Evolutionary conservation across 2,113 vertebrate genomes (phyloP).

Genomic region (Urocynchramus pylzowi): DNA sequence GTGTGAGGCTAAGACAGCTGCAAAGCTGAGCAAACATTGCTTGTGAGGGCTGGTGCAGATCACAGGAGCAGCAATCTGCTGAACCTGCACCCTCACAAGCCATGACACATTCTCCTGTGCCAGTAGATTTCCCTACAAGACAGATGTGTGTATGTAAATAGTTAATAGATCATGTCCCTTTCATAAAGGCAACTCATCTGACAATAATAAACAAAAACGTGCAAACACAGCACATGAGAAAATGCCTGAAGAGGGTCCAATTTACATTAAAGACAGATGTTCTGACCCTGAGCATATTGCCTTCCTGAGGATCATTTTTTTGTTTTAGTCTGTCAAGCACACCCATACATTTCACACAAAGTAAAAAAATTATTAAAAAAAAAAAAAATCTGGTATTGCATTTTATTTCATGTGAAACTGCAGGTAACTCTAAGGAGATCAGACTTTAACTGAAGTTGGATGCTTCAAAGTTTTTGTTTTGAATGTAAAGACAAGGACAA

Average conservation of each 20-base stretch:
- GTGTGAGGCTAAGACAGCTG: neutral
- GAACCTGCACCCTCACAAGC: neutral
- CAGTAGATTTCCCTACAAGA: neutral
- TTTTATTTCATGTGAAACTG: neutral
- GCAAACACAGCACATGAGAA: neutral
- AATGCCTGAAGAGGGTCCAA: neutral
- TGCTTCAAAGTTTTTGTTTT: neutral
- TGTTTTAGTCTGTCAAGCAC: neutral
- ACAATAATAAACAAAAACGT: neutral
- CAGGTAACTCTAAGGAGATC: neutral
- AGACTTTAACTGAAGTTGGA: neutral
- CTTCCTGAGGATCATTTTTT: neutral
- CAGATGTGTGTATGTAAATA: conserved; percentile 4
- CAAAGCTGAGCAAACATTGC: neutral
- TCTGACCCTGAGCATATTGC: neutral
- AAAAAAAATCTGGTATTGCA: neutral
- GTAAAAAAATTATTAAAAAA: neutral
- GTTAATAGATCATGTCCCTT: conserved; percentile 20
- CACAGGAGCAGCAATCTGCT: neutral
- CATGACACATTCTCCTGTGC: neutral
- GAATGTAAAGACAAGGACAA: neutral
- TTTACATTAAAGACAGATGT: neutral
- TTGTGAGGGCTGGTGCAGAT: neutral
- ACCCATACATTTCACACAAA: neutral
- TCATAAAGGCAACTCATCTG: neutral